Evolutionary conservation across 2,888 invertebrate species (phyloP).

Genomic region (Drosophila nr. fundita): DNA sequence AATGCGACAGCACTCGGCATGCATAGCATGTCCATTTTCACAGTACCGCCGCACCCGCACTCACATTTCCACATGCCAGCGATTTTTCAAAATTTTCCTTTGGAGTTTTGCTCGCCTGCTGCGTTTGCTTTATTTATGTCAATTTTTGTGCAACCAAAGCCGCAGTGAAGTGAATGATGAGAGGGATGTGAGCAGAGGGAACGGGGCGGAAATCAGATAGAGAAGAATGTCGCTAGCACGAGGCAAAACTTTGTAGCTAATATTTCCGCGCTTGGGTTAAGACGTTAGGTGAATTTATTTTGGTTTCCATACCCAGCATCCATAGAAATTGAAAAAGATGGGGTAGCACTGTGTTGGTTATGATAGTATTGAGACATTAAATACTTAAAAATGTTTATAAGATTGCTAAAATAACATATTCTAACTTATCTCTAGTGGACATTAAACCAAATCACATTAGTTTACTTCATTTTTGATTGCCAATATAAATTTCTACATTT

Average conservation of each 20-base stretch:
- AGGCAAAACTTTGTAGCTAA: conserved; percentile 52
- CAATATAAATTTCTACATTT: neutral
- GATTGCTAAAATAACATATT: neutral
- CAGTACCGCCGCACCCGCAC: conserved; percentile 32
- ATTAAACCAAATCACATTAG: neutral
- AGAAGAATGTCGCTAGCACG: conserved; percentile 36
- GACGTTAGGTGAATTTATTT: conserved; percentile 47
- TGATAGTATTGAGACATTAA: neutral
- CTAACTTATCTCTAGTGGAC: neutral
- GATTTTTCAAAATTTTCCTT: conserved; percentile 67
- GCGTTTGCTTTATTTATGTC: conserved; percentile 69
- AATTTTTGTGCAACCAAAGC: conserved; percentile 58
- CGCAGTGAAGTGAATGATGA: conserved; percentile 11
- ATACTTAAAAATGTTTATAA: neutral
- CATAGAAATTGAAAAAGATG: neutral
- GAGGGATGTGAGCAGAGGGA: neutral
- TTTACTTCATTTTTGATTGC: neutral
- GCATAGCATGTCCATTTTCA: conserved; percentile 75
- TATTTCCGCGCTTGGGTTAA: conserved; percentile 62
- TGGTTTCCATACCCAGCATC: conserved; percentile 11
- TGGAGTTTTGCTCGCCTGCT: conserved; percentile 41
- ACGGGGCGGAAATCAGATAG: conserved; percentile 16
- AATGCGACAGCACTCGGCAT: conserved; percentile 75
- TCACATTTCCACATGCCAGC: conserved; percentile 35
- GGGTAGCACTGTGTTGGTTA: neutral